Evolutionary conservation across 2,797 vertebrate species (phyloP).

Genomic region (Scyliorhinus canicula): DNA sequence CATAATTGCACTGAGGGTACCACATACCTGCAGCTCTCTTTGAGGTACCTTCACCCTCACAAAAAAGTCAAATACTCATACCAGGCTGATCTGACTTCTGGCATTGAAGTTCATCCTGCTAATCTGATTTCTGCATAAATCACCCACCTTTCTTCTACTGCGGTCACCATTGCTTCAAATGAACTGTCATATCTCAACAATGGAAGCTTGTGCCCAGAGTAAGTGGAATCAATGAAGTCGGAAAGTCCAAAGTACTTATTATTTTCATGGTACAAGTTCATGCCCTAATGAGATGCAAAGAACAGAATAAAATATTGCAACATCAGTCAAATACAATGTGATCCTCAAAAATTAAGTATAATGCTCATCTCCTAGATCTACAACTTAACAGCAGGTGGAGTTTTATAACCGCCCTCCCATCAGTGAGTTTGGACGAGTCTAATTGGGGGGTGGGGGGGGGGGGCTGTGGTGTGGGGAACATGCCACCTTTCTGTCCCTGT

Average conservation of each 20-base stretch:
- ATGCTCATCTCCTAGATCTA: background rate
- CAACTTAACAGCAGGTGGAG: background rate
- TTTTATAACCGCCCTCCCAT: background rate
- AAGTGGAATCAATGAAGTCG: slow-evolving; percentile 84
- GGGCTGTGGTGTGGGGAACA: background rate
- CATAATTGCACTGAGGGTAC: background rate
- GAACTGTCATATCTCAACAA: slow-evolving; percentile 86
- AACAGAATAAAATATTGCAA: background rate
- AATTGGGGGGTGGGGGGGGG: no score
- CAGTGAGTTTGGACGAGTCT: no score
- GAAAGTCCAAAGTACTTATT: slow-evolving; percentile 89
- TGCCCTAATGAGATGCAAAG: slow-evolving; percentile 61
- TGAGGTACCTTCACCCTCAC: background rate
- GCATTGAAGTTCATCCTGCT: background rate
- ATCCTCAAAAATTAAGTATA: background rate
- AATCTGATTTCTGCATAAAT: background rate
- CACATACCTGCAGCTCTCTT: background rate
- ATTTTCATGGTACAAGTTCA: slow-evolving; percentile 82
- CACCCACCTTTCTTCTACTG: slow-evolving; percentile 80
- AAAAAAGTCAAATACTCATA: background rate
- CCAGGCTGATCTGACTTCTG: background rate
- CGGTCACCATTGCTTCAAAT: slow-evolving; percentile 89
- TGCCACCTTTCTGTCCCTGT: background rate
- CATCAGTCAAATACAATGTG: background rate
- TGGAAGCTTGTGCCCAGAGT: slow-evolving; percentile 80